Conservation (phyloP, 2,888 invertebrate genomes). For the Tenthredo livida region DNA sequence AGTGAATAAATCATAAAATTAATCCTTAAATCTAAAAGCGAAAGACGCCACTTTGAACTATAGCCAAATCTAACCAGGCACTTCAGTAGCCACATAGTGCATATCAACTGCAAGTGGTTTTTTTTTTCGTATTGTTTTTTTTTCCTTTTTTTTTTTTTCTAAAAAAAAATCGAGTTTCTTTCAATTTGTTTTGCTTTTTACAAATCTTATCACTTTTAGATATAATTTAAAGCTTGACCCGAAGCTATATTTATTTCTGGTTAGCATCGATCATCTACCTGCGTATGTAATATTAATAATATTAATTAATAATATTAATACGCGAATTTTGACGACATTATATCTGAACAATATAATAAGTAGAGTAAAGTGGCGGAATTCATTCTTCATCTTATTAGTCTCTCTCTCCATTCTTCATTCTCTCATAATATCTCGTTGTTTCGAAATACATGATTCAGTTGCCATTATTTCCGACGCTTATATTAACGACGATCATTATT, state of each 20-base stretch:
- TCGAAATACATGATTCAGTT: neutral
- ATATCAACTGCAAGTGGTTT: no score
- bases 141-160: conserved; percentile 43
- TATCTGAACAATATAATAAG: neutral
- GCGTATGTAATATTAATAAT: neutral
- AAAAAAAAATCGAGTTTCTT: no score
- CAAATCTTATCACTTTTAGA: neutral
- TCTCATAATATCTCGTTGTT: neutral
- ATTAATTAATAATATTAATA: neutral
- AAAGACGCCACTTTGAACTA: conserved; percentile 13
- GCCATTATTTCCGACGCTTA: neutral
- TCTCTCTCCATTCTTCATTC: conserved; percentile 18
- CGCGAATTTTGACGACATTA: neutral
- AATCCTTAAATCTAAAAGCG: conserved; percentile 5
- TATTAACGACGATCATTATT: neutral
- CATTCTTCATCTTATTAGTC: conserved; percentile 24
- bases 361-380: neutral
- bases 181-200: neutral
- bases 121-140: neutral
- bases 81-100: neutral
- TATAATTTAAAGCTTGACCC: neutral
- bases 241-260: conserved; percentile 1
- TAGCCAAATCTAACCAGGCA: conserved; percentile 19
- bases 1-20: neutral
- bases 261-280: neutral